Percentiles rank a stretch among this genome's conserved stretches.
Evolutionary conservation across 2,113 vertebrate genomes (phyloP).

Genomic region (Rhadina sibilatrix): DNA sequence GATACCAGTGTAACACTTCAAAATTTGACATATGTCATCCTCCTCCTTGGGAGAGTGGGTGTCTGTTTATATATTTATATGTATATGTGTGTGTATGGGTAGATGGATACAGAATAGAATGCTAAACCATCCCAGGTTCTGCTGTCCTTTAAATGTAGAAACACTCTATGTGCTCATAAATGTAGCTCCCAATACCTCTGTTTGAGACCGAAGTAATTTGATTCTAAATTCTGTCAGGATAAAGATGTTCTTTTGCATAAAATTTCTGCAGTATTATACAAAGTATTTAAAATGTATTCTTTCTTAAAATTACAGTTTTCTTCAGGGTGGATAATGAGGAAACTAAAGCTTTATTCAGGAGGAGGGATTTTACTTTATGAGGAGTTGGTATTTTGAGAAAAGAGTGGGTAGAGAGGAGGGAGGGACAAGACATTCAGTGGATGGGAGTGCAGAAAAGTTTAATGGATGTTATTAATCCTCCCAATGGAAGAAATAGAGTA

Average conservation of each 20-base stretch:
- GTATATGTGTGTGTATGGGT: fast-evolving
- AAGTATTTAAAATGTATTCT: not conserved
- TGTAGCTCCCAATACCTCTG: not conserved
- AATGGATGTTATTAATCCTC: conserved; percentile 7
- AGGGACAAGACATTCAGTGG: not conserved
- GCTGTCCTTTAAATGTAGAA: not conserved
- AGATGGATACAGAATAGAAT: not conserved
- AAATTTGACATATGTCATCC: not conserved
- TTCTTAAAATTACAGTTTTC: not conserved
- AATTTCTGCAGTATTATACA: not conserved
- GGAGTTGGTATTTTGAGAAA: not conserved
- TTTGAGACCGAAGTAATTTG: not conserved
- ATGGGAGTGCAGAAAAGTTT: conserved; percentile 7
- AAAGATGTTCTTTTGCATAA: not conserved
- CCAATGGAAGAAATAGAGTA: conserved; percentile 25
- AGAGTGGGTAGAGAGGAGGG: not conserved
- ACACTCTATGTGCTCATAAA: not conserved
- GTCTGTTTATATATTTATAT: not conserved
- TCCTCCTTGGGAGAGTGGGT: not conserved
- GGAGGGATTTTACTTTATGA: not conserved
- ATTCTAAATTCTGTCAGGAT: not conserved
- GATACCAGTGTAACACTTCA: not conserved
- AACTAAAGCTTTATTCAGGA: not conserved
- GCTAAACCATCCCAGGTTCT: not conserved
- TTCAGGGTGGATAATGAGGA: not conserved